A percentile compares a stretch with the other conserved stretches of the same genome.
Evolutionary conservation across 2,797 vertebrate genomes (phyloP).

Genomic region (Pygocentrus nattereri): DNA sequence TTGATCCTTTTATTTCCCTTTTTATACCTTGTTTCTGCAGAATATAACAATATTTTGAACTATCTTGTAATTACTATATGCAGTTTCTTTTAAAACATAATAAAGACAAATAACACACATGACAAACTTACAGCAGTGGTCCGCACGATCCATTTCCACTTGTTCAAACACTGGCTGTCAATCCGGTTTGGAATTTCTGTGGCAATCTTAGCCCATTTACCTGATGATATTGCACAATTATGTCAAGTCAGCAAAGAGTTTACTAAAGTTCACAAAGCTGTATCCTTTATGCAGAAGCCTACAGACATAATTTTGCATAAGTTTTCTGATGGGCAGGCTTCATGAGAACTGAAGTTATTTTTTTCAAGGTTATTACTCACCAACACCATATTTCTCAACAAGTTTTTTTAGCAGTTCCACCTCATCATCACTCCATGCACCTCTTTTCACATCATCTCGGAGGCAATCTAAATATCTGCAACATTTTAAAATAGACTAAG

Average conservation of each 20-base stretch:
- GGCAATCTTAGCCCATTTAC: conserved; percentile 90
- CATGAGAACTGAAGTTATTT: not conserved
- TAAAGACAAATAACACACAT: not conserved
- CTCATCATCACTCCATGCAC: conserved; percentile 83
- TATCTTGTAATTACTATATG: not conserved
- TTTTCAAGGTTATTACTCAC: conserved; percentile 72
- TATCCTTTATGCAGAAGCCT: not conserved
- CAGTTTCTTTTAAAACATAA: not conserved
- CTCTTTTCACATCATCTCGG: conserved; percentile 81
- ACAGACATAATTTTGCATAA: not conserved
- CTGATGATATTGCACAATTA: conserved; percentile 66
- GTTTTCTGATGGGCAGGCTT: not conserved
- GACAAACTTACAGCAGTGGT: conserved; percentile 17
- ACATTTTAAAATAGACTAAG: not conserved
- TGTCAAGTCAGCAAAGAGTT: not conserved
- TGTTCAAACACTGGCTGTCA: conserved; percentile 86
- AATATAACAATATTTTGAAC: not conserved
- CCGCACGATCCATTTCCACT: conserved; percentile 79
- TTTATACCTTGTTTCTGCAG: not conserved
- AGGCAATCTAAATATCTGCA: conserved; percentile 87
- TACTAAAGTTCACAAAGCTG: not conserved
- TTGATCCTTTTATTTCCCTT: not conserved
- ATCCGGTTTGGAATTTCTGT: conserved; percentile 85
- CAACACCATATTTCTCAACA: conserved; percentile 86
- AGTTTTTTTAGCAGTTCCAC: conserved; percentile 77